Conservation (phyloP, 2,797 vertebrate genomes). For the Passerculus sandwichensis region DNA sequence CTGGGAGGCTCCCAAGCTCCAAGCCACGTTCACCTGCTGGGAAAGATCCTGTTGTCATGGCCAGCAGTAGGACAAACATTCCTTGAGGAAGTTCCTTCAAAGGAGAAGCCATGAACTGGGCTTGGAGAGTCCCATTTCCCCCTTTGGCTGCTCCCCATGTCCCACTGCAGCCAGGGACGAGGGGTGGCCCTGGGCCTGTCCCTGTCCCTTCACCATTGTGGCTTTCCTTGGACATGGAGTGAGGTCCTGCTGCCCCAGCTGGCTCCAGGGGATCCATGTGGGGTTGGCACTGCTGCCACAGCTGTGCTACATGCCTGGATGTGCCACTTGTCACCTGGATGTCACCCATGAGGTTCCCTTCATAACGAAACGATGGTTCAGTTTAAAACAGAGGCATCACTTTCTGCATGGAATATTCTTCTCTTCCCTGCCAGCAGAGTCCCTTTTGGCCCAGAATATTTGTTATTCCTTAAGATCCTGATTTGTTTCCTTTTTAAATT, state of each 20-base stretch:
- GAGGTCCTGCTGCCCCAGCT: neutral
- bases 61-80: neutral
- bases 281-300: neutral
- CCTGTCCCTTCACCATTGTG: too few species aligned
- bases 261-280: neutral
- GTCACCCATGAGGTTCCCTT: neutral
- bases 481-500: neutral
- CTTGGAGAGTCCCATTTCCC: neutral
- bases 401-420: neutral
- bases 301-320: neutral
- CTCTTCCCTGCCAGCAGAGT: neutral
- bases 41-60: neutral
- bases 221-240: too few species aligned
- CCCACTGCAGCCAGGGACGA: neutral
- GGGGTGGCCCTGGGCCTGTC: neutral
- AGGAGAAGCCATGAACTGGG: neutral
- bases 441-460: neutral
- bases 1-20: fast-evolving
- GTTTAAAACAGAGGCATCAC: neutral
- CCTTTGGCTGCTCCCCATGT: neutral
- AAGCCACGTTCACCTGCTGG: fast-evolving
- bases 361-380: fast-evolving
- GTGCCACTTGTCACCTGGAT: neutral
- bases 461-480: neutral
- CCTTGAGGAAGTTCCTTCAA: neutral